Evolutionary conservation across 2,888 invertebrate species (phyloP), one percentile per base, ranked within the genome.

Genomic region (Itoplectis maculator): DNA sequence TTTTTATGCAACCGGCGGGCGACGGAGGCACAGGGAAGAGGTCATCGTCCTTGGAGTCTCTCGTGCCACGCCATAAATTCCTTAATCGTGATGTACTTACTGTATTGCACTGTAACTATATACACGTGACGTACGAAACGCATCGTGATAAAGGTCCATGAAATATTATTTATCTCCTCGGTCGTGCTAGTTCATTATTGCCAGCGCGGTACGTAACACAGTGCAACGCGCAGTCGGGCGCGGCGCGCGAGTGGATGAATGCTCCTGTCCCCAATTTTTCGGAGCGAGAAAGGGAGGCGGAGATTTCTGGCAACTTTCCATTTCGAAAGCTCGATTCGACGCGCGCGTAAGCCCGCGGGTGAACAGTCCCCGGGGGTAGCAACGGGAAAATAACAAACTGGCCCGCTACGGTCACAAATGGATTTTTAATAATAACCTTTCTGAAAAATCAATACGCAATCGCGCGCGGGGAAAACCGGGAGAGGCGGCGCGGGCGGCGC

Each of bases 381-480:
- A 69, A 63, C 49, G 75, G 61, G 54, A 78, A 82, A 80, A 79
- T 82, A 82, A 82, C 76, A 63, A 82, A 82, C 80, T 82, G 69
- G 47, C 80, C 61, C 54, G 73, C 54, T 80, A n/a, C n/a, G 66
- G 47, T 79, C 82, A 77, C 84, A 86, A 87, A 87, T 86, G 82
- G 79, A 85, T 86, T 83, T 85, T 85, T 86, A 87, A 86, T 87
- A 86, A 83, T 83, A 77, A 81, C 82, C 82, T 73, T 82, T 83
- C 54, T n/a, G 76, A 68, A 77, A 84, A 85, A 85, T 86, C 87
- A 85, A 86, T 84, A 83, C 49, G 79, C 20, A 73, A 42, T n/a
- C n/a, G n/a, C 18, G 23, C 11, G 51, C 72, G 61, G 61, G 66
- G 61, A 45, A 51, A 35, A 18, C 11, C 42, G 15, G 40, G 63